Percentiles rank a stretch among this genome's conserved stretches.
phyloP scores from a whole-genome alignment of 2,797 vertebrate genomes.

The Gymnopithys bicolor region DNA sequence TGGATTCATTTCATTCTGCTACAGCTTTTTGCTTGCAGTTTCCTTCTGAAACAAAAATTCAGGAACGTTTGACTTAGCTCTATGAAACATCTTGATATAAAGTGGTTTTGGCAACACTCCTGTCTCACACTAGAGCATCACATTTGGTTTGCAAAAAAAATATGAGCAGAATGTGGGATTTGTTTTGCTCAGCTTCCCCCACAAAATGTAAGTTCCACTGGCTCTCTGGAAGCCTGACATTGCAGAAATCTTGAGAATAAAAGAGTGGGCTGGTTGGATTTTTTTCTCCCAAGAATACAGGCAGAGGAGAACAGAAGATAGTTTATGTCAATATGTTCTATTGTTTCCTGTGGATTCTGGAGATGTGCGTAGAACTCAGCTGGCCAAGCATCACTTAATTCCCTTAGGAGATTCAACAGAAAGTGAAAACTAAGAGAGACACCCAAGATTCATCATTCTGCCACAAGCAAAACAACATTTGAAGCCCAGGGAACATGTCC shows the following conservation, averaged over 20 bases:
- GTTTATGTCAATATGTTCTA: neutral
- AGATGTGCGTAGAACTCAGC: neutral
- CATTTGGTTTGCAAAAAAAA: neutral
- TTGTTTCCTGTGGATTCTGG: neutral
- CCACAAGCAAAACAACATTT: neutral
- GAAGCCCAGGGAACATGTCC: accelerated
- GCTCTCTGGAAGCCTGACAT: neutral
- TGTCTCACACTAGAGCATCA: neutral
- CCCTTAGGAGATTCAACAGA: neutral
- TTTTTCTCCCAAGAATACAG: neutral
- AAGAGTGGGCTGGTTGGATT: neutral
- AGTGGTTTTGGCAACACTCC: neutral
- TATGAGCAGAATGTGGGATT: neutral
- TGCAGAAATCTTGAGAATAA: neutral
- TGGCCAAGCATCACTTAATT: neutral
- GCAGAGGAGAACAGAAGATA: neutral
- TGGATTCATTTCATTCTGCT: neutral
- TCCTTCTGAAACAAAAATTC: neutral
- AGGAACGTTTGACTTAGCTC: neutral
- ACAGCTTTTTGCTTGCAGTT: neutral
- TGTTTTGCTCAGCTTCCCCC: neutral
- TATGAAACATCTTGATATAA: neutral
- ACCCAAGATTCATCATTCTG: neutral
- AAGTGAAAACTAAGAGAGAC: neutral
- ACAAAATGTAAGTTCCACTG: neutral